Conservation (phyloP, 2,888 invertebrate species). For the Mythimna albipuncta region DNA sequence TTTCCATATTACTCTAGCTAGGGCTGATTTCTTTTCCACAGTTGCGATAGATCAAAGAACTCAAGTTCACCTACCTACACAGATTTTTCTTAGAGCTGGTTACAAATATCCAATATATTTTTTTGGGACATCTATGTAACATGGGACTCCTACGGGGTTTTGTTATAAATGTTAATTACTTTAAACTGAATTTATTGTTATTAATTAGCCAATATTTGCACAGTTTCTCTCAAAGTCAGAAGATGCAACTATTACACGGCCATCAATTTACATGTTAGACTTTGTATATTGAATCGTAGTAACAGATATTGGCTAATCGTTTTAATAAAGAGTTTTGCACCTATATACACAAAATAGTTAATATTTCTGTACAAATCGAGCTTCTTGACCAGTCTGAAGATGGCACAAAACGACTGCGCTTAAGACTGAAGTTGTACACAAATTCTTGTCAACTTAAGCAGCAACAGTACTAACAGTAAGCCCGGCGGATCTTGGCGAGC, state of each 20-base stretch:
- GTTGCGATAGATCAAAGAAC: conserved; percentile 1
- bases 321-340: conserved; percentile 15
- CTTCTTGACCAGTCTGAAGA: conserved; percentile 1
- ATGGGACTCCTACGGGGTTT: conserved; percentile 40
- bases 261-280: neutral
- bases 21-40: neutral
- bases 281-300: neutral
- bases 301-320: conserved; percentile 5
- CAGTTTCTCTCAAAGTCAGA: no score
- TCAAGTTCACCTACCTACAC: conserved; percentile 41
- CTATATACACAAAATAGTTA: conserved; percentile 43
- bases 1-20: neutral
- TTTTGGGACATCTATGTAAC: conserved; percentile 37
- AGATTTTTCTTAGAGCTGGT: conserved; percentile 12
- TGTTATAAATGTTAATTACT: conserved; percentile 35
- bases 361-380: conserved; percentile 35
- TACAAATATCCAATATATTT: conserved; percentile 24
- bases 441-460: neutral
- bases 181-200: conserved; percentile 4
- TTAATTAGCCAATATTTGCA: conserved; percentile 13
- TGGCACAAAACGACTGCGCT: neutral
- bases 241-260: neutral
- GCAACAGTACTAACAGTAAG: no score
- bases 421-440: conserved; percentile 1
- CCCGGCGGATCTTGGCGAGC: no score